These are phyloP conservation scores for Junco hyemalis DNA, from an alignment of 2,113 vertebrate genomes.

Conservation along the genomic window DNA sequence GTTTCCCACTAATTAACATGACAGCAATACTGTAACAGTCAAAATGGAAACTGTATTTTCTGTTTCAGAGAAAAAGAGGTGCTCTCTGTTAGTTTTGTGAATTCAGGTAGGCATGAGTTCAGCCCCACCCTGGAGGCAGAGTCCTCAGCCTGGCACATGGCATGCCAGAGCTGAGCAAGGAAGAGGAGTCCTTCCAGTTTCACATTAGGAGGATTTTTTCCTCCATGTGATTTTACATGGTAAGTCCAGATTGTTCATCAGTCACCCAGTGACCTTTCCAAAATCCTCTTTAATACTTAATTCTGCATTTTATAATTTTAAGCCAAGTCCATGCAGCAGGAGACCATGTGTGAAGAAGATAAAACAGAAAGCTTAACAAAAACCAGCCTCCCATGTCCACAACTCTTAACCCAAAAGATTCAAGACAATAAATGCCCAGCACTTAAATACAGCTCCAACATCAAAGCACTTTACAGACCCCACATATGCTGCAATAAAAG, in stretches of 20 bases:
- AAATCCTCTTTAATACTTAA: neutral
- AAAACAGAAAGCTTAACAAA: slow-evolving; percentile 30
- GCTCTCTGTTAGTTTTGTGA: neutral
- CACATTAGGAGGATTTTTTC: neutral
- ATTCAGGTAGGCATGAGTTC: neutral
- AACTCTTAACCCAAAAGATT: neutral
- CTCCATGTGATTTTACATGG: neutral
- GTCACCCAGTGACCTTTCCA: neutral
- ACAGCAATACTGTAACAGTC: neutral
- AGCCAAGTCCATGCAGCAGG: neutral
- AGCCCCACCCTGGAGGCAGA: neutral
- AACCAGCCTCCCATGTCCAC: neutral
- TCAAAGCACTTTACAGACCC: slow-evolving; percentile 1
- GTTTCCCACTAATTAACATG: neutral
- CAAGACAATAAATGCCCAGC: neutral
- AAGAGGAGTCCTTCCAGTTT: neutral
- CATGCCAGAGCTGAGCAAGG: neutral
- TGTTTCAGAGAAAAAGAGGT: neutral
- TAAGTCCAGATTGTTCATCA: neutral
- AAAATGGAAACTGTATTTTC: neutral
- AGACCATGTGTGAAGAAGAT: slow-evolving; percentile 10
- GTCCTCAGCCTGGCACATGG: neutral
- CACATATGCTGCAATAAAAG: neutral
- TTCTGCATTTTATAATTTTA: neutral
- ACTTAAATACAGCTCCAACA: neutral